Percentiles rank a stretch among this genome's conserved stretches.
phyloP scores from a whole-genome alignment of 2,888 invertebrate species.

The Eumacrocentrus americanus region DNA sequence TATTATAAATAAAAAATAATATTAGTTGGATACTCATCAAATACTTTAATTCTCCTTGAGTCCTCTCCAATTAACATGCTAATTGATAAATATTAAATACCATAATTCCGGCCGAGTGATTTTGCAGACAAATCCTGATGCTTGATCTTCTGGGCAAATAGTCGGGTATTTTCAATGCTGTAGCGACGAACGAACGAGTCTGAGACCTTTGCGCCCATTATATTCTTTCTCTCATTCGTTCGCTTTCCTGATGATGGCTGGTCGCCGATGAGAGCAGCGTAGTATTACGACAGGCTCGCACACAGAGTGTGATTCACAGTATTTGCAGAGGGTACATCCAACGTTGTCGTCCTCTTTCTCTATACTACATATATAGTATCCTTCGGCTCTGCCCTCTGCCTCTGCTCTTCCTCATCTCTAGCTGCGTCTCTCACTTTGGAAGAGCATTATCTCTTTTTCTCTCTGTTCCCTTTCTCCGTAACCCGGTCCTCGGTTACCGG shows the following conservation, averaged over 20 bases:
- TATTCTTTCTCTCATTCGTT: constrained; percentile 15
- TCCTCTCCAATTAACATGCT: constrained; percentile 44
- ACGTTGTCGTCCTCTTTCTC: constrained; percentile 28
- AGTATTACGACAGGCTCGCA: constrained; percentile 38
- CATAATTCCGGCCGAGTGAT: constrained; percentile 6
- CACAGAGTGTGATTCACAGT: constrained; percentile 51
- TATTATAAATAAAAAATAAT: not conserved
- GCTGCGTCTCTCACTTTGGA: constrained; percentile 3
- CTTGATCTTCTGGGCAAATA: constrained; percentile 36
- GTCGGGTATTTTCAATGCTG: no score
- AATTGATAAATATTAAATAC: constrained; percentile 50
- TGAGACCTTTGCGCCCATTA: no score
- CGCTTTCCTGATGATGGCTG: constrained; percentile 9
- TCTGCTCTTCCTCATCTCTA: constrained; percentile 26
- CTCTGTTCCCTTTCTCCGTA: constrained; percentile 27
- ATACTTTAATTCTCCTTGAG: not conserved
- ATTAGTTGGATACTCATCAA: not conserved
- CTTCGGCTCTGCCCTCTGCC: not conserved
- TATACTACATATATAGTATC: constrained; percentile 19
- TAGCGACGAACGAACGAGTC: no score
- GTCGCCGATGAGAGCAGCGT: constrained; percentile 36
- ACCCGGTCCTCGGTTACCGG: constrained; percentile 39
- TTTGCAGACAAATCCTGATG: constrained; percentile 4
- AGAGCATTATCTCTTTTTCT: no score
- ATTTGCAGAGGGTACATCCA: constrained; percentile 39